Percentiles rank a stretch among this genome's conserved stretches.
Evolutionary conservation across 2,113 vertebrate genomes (phyloP).

Genomic region (Amblyornis subalaris): DNA sequence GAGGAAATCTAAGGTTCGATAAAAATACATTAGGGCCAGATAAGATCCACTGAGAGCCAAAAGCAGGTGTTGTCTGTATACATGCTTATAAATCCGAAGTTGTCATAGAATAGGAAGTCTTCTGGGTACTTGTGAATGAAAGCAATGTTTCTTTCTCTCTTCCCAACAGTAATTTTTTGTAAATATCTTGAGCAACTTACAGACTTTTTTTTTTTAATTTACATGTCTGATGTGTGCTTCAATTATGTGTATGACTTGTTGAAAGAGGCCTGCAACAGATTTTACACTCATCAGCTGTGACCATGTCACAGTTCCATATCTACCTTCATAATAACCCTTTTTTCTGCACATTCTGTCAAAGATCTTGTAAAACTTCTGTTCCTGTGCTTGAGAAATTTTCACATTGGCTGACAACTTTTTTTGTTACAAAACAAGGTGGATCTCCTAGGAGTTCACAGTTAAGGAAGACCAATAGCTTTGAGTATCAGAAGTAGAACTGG

Average conservation of each 20-base stretch:
- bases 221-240: neutral
- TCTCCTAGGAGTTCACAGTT: neutral
- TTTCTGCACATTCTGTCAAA: neutral
- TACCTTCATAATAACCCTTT: neutral
- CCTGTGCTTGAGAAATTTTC: neutral
- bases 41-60: neutral
- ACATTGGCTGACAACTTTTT: neutral
- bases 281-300: neutral
- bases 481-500: neutral
- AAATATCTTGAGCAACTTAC: neutral
- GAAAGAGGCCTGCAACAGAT: neutral
- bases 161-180: neutral
- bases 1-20: neutral
- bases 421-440: neutral
- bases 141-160: neutral
- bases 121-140: neutral
- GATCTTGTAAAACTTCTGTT: neutral
- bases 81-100: neutral
- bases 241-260: neutral
- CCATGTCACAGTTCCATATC: rapidly evolving
- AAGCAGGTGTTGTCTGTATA: neutral
- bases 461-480: neutral
- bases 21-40: neutral
- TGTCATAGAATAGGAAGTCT: neutral
- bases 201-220: neutral